Base-by-base conservation (phyloP, 2,113 vertebrate species). In the Lutjanus erythropterus region DNA sequence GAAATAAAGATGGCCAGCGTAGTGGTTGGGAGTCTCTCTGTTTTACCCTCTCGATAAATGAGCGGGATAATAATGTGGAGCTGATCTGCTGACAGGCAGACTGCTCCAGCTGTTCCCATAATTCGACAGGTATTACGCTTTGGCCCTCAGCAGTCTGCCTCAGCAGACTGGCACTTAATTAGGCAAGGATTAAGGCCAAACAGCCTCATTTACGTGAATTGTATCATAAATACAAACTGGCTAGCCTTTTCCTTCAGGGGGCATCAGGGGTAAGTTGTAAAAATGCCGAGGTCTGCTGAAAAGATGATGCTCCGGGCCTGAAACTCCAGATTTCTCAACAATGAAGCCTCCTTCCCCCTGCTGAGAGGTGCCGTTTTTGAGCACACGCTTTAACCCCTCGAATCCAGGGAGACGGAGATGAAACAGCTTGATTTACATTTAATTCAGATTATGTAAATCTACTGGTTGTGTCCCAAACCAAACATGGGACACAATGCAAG, bases 381-480 rank as follows among this genome's bases (percentile, higher is more conserved):
- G 83, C 85, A 65, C 73, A 78, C 42, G 71, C 76, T 94, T 95
- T 92, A 94, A 92, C 93, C 91, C 93, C 71, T 80, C 87, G 76
- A 91, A 91, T 91, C 92, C 83, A 71, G 71, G 53, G 86, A 93
- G 93, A 91, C 69, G 7, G 41, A 91, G 88, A 92, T 92, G 66
- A 94, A 94, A 93, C 85, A 64, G 81, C 88, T 80, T 84, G 91
- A 94, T 94, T 95, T 95, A 91, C 93, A 94, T 95, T 91, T 91
- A 90, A 93, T 95, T 93, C 90, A 91, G 88, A 94, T 93, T 95
- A 95, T 96, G 94, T 89, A 94, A 94, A 95, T 96, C 75, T 12
- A 41, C 80, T 76, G 85, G 70, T 90, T 41, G 68, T 80, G 90
- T 88, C 91, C 90, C 78, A 88, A 88, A 89, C 81, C 88, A 88